These are phyloP conservation scores for Acrocephalus arundinaceus DNA, from an alignment of 2,113 vertebrate genomes.

Conservation along the genomic window DNA sequence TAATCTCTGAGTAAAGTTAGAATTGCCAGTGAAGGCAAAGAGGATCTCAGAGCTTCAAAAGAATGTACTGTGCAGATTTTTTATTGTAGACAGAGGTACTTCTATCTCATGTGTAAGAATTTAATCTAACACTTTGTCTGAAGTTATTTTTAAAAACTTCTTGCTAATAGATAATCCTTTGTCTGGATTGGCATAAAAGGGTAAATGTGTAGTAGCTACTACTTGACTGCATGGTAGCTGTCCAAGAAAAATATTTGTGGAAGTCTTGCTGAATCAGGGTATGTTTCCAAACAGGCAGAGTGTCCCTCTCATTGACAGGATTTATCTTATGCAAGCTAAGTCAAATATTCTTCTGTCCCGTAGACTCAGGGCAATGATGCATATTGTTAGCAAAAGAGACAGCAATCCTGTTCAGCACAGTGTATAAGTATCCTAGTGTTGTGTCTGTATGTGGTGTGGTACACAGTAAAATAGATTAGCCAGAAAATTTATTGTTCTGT, in stretches of 20 bases:
- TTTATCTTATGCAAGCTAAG: slow-evolving; percentile 8
- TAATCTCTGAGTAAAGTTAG: neutral
- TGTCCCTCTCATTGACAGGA: neutral
- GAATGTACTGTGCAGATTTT: neutral
- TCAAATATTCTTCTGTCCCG: neutral
- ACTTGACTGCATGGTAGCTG: neutral
- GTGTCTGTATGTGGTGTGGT: neutral
- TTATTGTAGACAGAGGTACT: neutral
- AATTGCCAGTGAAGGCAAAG: neutral
- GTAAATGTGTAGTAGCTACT: slow-evolving; percentile 33
- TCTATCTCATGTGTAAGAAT: neutral
- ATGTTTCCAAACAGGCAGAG: neutral
- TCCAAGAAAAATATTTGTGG: slow-evolving; percentile 58
- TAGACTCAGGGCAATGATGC: neutral
- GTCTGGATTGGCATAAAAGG: neutral
- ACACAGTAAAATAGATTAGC: neutral
- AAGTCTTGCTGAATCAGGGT: slow-evolving; percentile 43
- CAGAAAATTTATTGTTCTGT: neutral
- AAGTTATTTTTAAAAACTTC: neutral
- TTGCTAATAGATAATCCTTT: slow-evolving; percentile 26
- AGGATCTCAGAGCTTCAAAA: neutral
- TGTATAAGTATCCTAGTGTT: neutral
- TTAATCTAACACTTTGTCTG: neutral
- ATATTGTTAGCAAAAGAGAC: neutral
- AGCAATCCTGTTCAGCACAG: neutral